phyloP scores from a whole-genome alignment of 2,888 invertebrate genomes.

The Petrolisthes manimaculis region DNA sequence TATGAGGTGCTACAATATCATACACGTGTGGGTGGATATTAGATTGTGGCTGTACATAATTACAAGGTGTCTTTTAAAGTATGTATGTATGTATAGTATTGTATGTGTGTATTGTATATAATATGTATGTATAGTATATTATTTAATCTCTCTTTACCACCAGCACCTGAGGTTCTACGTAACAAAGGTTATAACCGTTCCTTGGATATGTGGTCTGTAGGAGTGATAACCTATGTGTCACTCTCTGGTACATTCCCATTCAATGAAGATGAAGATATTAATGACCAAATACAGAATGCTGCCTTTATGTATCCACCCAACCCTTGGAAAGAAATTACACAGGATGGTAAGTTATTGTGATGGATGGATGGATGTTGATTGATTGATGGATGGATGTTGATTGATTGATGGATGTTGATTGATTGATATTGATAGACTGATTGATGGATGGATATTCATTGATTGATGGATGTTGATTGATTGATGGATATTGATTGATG shows the following conservation, averaged over 20 bases:
- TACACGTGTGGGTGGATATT: too few species aligned
- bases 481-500: too few species aligned
- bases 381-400: too few species aligned
- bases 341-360: constrained; percentile 82
- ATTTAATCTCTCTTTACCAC: not conserved
- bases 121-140: not conserved
- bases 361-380: too few species aligned
- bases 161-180: constrained; percentile 94
- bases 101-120: not conserved
- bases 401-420: too few species aligned
- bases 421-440: too few species aligned
- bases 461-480: too few species aligned
- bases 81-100: not conserved
- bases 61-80: not conserved
- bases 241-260: constrained; percentile 99
- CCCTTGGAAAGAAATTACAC: constrained; percentile 97
- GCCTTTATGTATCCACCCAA: constrained; percentile 99
- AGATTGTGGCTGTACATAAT: too few species aligned
- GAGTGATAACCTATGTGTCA: constrained; percentile 98
- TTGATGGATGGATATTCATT: too few species aligned
- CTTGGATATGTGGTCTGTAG: constrained; percentile 99
- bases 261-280: constrained; percentile 99
- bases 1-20: too few species aligned
- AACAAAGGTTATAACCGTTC: constrained; percentile 99
- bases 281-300: constrained; percentile 99